These are phyloP conservation scores for Terebella lapidaria DNA, from an alignment of 2,888 invertebrate genomes.

Conservation along the genomic window DNA sequence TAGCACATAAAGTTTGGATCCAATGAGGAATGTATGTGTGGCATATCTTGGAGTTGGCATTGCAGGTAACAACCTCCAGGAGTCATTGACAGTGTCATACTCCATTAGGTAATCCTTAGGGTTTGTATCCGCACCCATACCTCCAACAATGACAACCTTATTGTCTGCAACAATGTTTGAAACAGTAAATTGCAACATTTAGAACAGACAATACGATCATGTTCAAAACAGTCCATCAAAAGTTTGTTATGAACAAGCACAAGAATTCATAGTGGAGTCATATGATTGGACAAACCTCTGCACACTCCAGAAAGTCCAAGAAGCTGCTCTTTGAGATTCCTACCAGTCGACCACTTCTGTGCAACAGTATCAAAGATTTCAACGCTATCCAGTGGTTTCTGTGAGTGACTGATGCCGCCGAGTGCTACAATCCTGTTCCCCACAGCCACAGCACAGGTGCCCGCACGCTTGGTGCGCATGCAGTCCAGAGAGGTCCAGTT, in stretches of 20 bases:
- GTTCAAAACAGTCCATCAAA: too few species aligned
- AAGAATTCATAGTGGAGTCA: too few species aligned
- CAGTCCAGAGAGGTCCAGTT: conserved; percentile 15
- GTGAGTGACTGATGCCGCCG: conserved; percentile 42
- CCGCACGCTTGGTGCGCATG: conserved; percentile 48
- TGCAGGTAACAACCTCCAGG: conserved; percentile 37
- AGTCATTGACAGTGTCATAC: conserved; percentile 35
- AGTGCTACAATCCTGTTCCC: conserved; percentile 41
- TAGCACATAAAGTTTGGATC: conserved; percentile 44
- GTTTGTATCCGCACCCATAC: conserved; percentile 44
- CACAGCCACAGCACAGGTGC: conserved; percentile 32
- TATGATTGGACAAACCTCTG: conserved; percentile 15
- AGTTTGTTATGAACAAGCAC: too few species aligned
- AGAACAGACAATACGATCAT: too few species aligned
- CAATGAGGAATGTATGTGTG: conserved; percentile 39
- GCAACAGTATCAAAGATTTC: conserved; percentile 40
- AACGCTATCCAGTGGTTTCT: conserved; percentile 42
- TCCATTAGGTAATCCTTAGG: conserved; percentile 39
- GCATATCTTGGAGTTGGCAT: conserved; percentile 49
- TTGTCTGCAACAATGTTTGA: conserved; percentile 29
- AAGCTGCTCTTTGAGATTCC: conserved; percentile 33
- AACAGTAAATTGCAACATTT: not conserved
- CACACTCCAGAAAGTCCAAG: conserved; percentile 43
- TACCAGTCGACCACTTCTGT: conserved; percentile 37
- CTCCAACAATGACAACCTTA: conserved; percentile 40